Base-by-base conservation (phyloP, 1,140 invertebrate species). In the Aphaenogaster floridana region DNA sequence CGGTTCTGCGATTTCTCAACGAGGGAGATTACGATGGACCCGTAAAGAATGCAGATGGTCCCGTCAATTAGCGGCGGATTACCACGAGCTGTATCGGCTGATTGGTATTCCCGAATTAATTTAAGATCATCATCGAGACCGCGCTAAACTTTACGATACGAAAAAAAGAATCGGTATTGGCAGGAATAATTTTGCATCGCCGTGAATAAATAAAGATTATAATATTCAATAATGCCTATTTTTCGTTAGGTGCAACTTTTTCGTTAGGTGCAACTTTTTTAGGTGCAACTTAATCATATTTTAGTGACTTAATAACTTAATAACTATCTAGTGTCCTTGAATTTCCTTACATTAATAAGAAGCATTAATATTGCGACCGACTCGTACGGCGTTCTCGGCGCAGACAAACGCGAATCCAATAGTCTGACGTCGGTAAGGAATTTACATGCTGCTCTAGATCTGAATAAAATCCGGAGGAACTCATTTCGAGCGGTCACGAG, bases 21-120 rank as follows among this genome's bases (percentile, higher is more conserved):
- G 13, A 48, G 28, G 42, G 28, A 76, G 39, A 79, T 79, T 52
- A 52, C 52, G 52, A 7, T 74, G 77, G 1, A 45, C 39, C 42
- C 21, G n/a, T 52, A 48, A 74, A 61, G 28, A 74, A 72, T 48
- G 79, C 52, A 83, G 48, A 48, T 83, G 21, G 17, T 48, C 52
- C 54, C 52, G 69, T 84, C 80, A 84, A 74, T 84, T 84, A 84
- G 42, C 42, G 42, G 59, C 72, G 54, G n/a, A 71, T 85, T 81
- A 42, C 36, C 77, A 34, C 59, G 57, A 85, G 39, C 2, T 57
- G 50, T 34, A 54, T 17, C 59, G 59, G 13, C 17, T 54, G 63
- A 64, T 36, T 28, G 69, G 11, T 64, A 79, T 11, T 66, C 68
- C 7, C 42, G 39, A 84, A 88, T 88, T 85, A 88, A 89, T 88